A percentile compares a stretch with the other conserved stretches of the same genome.
These are phyloP conservation scores for Carcina quercana DNA, from an alignment of 2,888 invertebrate genomes.

Conservation along the genomic window DNA sequence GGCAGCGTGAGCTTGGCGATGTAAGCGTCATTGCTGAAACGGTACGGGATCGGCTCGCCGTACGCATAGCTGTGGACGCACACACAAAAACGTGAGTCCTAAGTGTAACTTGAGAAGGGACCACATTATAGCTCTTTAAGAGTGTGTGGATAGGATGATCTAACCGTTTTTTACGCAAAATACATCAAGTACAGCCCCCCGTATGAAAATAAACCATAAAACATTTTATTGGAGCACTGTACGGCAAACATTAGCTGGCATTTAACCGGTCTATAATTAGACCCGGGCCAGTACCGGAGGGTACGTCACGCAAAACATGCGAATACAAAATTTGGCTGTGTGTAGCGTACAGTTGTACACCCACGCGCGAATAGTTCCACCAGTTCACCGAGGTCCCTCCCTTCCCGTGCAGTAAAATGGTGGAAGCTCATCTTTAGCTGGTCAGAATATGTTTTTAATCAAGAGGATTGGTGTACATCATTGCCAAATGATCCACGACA, in stretches of 20 bases:
- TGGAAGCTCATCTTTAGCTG: background rate
- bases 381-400: conserved; percentile 12
- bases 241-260: conserved; percentile 56
- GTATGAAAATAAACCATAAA: conserved; percentile 49
- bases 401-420: background rate
- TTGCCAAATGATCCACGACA: conserved; percentile 46
- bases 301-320: conserved; percentile 37
- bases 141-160: conserved; percentile 1
- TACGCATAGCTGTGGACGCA: conserved; percentile 63
- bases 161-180: conserved; percentile 2
- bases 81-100: background rate
- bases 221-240: conserved; percentile 41
- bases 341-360: conserved; percentile 48
- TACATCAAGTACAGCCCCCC: conserved; percentile 18
- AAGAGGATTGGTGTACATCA: conserved; percentile 15
- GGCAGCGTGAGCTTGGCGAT: conserved; percentile 80
- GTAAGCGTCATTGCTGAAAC: conserved; percentile 82
- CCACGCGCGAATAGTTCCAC: conserved; percentile 34
- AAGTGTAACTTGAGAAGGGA: conserved; percentile 5
- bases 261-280: conserved; percentile 63
- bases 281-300: conserved; percentile 29
- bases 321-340: conserved; percentile 40
- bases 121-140: conserved; percentile 4
- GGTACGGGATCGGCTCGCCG: conserved; percentile 72
- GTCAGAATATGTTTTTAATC: conserved; percentile 2